Percentiles rank a stretch among this genome's conserved stretches.
Conservation (phyloP, 2,888 invertebrate species). For the Odontocolon sp. region DNA sequence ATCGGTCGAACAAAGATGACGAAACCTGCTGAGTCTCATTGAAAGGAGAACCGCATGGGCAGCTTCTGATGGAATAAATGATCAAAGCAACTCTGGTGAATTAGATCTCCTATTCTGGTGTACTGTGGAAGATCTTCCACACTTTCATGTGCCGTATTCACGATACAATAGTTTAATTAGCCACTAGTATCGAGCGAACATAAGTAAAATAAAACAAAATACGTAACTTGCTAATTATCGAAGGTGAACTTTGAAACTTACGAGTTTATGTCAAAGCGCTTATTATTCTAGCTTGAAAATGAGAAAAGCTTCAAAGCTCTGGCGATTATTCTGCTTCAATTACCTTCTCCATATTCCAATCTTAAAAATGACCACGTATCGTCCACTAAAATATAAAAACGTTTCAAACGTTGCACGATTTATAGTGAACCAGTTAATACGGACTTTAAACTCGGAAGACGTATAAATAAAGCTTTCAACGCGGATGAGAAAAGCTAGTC, state of each 20-base stretch:
- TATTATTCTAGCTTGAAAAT: constrained; percentile 7
- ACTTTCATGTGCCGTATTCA: constrained; percentile 14
- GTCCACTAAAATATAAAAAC: not conserved
- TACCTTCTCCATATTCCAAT: not conserved
- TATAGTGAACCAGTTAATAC: constrained; percentile 43
- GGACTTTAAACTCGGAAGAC: constrained; percentile 54
- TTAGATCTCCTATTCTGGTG: not conserved
- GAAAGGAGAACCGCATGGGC: not conserved
- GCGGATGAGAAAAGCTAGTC: constrained; percentile 30
- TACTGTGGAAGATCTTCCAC: not conserved
- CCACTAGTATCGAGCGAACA: not conserved
- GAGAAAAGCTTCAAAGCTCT: constrained; percentile 1
- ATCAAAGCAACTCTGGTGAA: constrained; percentile 23
- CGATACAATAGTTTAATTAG: constrained; percentile 36
- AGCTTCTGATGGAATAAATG: constrained; percentile 33
- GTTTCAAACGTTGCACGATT: constrained; percentile 24
- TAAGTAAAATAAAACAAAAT: not conserved
- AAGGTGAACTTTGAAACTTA: not conserved
- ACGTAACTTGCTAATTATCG: constrained; percentile 22
- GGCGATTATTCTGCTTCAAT: not conserved
- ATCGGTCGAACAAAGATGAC: not conserved
- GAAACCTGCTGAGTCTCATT: constrained; percentile 1
- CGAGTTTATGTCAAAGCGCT: not conserved
- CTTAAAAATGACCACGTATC: not conserved
- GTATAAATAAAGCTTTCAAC: constrained; percentile 37